These are phyloP conservation scores for Sinohyriopsis cumingii DNA, from an alignment of 2,888 invertebrate species.

Conservation along the genomic window DNA sequence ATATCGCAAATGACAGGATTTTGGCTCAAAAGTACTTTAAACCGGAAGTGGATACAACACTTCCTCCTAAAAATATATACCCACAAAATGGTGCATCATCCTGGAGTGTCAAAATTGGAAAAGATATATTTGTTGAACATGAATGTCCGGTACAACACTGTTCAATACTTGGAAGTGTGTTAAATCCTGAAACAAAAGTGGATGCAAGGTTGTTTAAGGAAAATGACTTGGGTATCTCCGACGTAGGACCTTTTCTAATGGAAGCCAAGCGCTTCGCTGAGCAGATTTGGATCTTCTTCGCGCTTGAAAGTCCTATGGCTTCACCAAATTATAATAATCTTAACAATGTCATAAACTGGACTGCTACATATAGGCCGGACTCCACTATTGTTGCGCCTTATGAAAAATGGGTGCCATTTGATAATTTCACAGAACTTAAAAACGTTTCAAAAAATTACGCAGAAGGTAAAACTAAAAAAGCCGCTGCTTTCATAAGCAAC, in stretches of 20 bases:
- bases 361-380: constrained; percentile 93
- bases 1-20: constrained; percentile 51
- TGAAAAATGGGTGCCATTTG: constrained; percentile 92
- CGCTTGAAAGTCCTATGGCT: constrained; percentile 95
- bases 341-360: constrained; percentile 92
- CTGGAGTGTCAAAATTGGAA: constrained; percentile 70
- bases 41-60: constrained; percentile 22
- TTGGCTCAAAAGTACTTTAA: constrained; percentile 50
- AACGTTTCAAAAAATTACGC: constrained; percentile 54
- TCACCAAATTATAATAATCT: constrained; percentile 85
- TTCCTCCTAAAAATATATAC: constrained; percentile 39
- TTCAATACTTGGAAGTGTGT: constrained; percentile 82
- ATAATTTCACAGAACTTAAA: constrained; percentile 76
- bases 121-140: constrained; percentile 79
- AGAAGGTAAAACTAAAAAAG: constrained; percentile 91
- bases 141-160: constrained; percentile 92
- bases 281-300: constrained; percentile 91
- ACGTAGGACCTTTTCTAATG: background rate
- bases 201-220: constrained; percentile 85
- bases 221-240: constrained; percentile 45
- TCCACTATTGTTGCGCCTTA: constrained; percentile 97
- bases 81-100: constrained; percentile 33
- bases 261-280: constrained; percentile 39
- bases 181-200: constrained; percentile 78
- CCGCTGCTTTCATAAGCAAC: constrained; percentile 98